Conservation (phyloP, 2,888 invertebrate species). For the Limnephilus auricula region DNA sequence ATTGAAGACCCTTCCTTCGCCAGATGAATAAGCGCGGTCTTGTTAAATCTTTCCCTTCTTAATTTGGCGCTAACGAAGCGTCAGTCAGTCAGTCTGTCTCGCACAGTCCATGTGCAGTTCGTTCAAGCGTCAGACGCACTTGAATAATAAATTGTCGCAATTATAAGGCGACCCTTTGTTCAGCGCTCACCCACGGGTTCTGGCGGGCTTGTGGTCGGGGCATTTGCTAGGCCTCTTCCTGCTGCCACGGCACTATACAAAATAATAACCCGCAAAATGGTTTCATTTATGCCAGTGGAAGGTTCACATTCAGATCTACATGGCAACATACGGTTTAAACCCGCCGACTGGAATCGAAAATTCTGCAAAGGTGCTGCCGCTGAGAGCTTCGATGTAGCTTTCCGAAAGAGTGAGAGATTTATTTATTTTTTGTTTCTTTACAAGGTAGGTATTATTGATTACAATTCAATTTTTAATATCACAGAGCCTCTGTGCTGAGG, state of each 20-base stretch:
- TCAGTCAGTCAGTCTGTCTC: not conserved
- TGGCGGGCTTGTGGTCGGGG: not conserved
- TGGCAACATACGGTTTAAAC: not conserved
- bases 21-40: not conserved
- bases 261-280: not conserved
- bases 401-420: not conserved
- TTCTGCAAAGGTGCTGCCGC: not conserved
- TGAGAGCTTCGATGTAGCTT: not conserved
- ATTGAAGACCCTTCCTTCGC: not conserved
- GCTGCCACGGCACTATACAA: not conserved
- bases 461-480: no score
- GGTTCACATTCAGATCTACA: not conserved
- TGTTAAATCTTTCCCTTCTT: not conserved
- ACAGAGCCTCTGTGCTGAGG: no score
- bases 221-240: constrained; percentile 14
- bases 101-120: constrained; percentile 18
- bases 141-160: constrained; percentile 45
- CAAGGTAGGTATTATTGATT: no score
- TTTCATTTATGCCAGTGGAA: not conserved
- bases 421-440: no score
- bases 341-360: no score
- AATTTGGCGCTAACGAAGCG: constrained; percentile 18
- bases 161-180: constrained; percentile 36
- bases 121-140: constrained; percentile 20
- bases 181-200: not conserved